These are phyloP conservation scores for Psophia crepitans DNA, from an alignment of 2,113 vertebrate genomes.

Conservation along the genomic window DNA sequence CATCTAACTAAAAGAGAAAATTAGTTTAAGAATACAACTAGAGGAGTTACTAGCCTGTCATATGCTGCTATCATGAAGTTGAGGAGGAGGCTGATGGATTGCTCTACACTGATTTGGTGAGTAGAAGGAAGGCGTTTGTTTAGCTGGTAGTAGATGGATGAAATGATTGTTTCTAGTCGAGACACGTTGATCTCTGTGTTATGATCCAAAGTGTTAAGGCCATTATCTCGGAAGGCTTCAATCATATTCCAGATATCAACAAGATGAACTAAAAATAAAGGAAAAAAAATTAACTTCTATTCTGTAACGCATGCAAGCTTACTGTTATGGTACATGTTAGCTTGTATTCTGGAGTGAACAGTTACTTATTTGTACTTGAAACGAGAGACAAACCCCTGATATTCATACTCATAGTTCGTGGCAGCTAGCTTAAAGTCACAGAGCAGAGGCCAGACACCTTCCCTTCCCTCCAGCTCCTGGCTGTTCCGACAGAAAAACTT, in stretches of 20 bases:
- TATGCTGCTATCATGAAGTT: constrained; percentile 96
- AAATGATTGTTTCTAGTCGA: constrained; percentile 95
- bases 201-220: constrained; percentile 93
- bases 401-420: fast-evolving
- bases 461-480: background rate
- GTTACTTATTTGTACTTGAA: background rate
- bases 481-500: background rate
- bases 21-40: background rate
- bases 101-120: constrained; percentile 97
- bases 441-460: background rate
- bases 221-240: constrained; percentile 96
- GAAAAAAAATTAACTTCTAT: background rate
- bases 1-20: background rate
- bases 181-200: constrained; percentile 92
- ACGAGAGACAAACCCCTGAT: background rate
- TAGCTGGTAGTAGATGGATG: constrained; percentile 97
- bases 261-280: constrained; percentile 84
- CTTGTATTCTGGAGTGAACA: background rate
- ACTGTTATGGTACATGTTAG: background rate
- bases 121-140: constrained; percentile 96
- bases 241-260: constrained; percentile 99
- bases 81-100: constrained; percentile 95
- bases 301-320: background rate
- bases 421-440: background rate
- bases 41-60: constrained; percentile 82